Percentiles rank a stretch among this genome's conserved stretches.
Evolutionary conservation across 2,888 invertebrate species (phyloP).

Genomic region (Pardosa pseudoannulata): DNA sequence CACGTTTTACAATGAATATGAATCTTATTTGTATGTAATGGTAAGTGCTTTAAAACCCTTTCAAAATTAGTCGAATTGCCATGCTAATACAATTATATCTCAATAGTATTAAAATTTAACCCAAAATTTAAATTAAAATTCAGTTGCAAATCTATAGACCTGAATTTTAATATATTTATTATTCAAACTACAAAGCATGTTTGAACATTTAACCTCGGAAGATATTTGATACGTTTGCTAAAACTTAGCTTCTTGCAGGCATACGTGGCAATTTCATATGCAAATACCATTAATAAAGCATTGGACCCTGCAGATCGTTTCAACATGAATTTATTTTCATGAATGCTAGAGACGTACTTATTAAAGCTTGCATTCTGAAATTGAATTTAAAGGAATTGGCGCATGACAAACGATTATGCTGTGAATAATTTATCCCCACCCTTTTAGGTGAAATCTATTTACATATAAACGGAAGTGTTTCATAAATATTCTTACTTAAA

Average conservation of each 20-base stretch:
- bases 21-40: too few relatives aligned
- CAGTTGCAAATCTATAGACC: too few relatives aligned
- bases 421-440: constrained; percentile 56
- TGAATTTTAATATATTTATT: too few relatives aligned
- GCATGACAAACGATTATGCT: constrained; percentile 36
- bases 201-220: too few relatives aligned
- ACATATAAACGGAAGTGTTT: neutral
- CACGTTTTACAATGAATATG: too few relatives aligned
- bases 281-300: constrained; percentile 28
- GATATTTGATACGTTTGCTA: neutral
- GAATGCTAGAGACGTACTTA: constrained; percentile 23
- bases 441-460: constrained; percentile 46
- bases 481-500: neutral
- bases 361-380: constrained; percentile 33
- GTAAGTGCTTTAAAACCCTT: too few relatives aligned
- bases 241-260: neutral
- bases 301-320: neutral
- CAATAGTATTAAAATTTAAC: too few relatives aligned
- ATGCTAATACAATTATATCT: too few relatives aligned
- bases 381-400: constrained; percentile 57
- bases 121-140: too few relatives aligned
- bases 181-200: too few relatives aligned
- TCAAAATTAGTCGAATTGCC: too few relatives aligned
- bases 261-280: constrained; percentile 1
- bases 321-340: constrained; percentile 23